A percentile compares a stretch with the other conserved stretches of the same genome.
These are phyloP conservation scores for Bucco capensis DNA, from an alignment of 2,113 vertebrate species.

Conservation along the genomic window DNA sequence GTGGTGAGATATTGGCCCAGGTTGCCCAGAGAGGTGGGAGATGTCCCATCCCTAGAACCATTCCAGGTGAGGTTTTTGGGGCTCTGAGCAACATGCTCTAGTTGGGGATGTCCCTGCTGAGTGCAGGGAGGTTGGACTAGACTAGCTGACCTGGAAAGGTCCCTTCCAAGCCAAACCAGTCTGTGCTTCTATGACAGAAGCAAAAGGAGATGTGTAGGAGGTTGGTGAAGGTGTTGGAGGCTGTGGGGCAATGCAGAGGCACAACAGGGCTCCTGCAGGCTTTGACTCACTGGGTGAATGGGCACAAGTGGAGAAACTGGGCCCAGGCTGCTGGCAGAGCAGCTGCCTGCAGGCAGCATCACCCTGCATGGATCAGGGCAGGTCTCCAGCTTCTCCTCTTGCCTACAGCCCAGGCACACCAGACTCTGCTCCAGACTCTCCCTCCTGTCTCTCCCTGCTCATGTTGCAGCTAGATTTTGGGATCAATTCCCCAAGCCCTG, in stretches of 20 bases:
- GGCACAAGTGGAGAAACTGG: not conserved
- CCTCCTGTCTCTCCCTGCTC: not conserved
- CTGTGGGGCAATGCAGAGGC: not conserved
- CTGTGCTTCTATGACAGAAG: not conserved
- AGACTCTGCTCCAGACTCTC: accelerated
- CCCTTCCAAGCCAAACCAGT: not conserved
- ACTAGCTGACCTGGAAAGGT: not conserved
- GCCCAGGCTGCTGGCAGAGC: not conserved
- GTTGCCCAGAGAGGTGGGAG: not conserved
- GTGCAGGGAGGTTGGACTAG: not conserved
- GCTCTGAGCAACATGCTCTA: not conserved
- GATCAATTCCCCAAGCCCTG: not conserved
- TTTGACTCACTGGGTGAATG: not conserved
- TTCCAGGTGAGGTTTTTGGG: not conserved
- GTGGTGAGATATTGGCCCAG: not conserved
- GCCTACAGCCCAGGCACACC: no score
- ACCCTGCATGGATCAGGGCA: accelerated
- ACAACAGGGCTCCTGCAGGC: not conserved
- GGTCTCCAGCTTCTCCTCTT: not conserved
- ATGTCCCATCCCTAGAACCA: not conserved
- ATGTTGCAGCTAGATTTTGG: not conserved
- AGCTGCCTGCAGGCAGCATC: not conserved
- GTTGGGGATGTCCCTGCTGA: not conserved
- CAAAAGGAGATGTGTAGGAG: accelerated
- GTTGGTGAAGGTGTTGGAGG: not conserved